Base-by-base conservation (phyloP, 2,888 invertebrate genomes). In the Callyntrura sp. region DNA sequence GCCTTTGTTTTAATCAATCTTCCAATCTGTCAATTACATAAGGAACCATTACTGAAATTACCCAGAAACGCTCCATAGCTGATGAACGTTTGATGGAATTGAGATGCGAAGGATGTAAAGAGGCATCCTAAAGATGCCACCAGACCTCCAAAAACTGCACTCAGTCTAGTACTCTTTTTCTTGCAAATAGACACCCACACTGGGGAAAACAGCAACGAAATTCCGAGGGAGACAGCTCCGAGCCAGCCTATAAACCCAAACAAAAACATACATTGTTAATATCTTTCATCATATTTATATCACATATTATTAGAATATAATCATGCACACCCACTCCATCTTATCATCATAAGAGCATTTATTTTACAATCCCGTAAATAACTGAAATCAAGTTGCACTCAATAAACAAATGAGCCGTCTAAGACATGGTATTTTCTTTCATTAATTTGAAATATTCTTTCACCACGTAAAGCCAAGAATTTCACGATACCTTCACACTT, bases 171-270 rank as follows among this genome's bases (percentile, higher is more conserved):
- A 90, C 93, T 93, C 87, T 93, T 93, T 85, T 84, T 89, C 60
- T 93, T 93, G 94, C 98, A 98, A 94, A 98, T 96, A 60, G 97
- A 97, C 93, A 98, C 97, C 62, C 97, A 97, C 92, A 98, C 96
- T 1, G 0, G 98, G 98, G 98, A 97, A 93, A 98, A 95, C 90
- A 98, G 96, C 3, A 98, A 95, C 14, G 97, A 96, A 82, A 97
- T 96, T 83, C 97, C 97, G 35, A 97, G 96, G 76, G 97, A 97
- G 94, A 97, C 95, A 14, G 97, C 97, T 85, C 97, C 97, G 90
- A 98, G 95, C 96, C 97, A 97, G 94, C 97, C 98, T 98, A 25
- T 8, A 57, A 78, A 23, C 0, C 28, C 0, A 76, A 14, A 96
- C 12, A 96, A 96, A 62, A 79, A 9, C 17, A 48, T n/a, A 17